Evolutionary conservation across 2,888 invertebrate species (phyloP), one percentile per base, ranked within the genome.

Genomic region (Ichneumoninae sp.): DNA sequence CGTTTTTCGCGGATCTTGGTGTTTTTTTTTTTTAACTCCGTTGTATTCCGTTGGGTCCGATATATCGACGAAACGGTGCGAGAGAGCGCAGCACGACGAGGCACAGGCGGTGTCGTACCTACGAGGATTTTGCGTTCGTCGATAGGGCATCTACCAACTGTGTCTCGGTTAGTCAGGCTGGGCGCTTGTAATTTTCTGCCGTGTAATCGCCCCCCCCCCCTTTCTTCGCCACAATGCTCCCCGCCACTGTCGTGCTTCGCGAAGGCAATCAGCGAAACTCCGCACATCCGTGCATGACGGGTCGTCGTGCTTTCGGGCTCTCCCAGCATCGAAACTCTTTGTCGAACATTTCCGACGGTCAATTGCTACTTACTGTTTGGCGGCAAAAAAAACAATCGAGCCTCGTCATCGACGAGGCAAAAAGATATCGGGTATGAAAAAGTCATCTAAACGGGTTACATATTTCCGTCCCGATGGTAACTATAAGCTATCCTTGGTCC

Each of bases 111-210:
- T 47, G 13, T 47, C 44, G 57, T 54, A 54, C 54, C 57, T 57
- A 22, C 22, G 22, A 57, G 54, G 22, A 26, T 57, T 52, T 57
- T 57, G 50, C 44, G 3, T 54, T 36, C 36, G 54, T 54, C 71
- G 71, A 40, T 73, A 44, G 16, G 8, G 40, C 60, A 40, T 57
- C 36, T 54, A 57, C 71, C 57, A 60, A 60, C n/a, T 60, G 73
- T 26, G 26, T 60, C 19, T 63, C 63, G 63, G 30, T 33, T 30
- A 33, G 63, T 36, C 36, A 22, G 69, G 16, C 30, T 16, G 50
- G 30, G 22, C 6, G 50, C 10, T 54, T 71, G 54, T 57, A n/a
- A 57, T 57, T 73, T 63, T 74, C 33, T 63, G 63, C 74, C 3
- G n/a, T 63, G 40, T 60, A 73, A 73, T 74, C 36, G 40, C 30